These are phyloP conservation scores for Eristalis pertinax DNA, from an alignment of 2,888 invertebrate genomes.

Conservation along the genomic window DNA sequence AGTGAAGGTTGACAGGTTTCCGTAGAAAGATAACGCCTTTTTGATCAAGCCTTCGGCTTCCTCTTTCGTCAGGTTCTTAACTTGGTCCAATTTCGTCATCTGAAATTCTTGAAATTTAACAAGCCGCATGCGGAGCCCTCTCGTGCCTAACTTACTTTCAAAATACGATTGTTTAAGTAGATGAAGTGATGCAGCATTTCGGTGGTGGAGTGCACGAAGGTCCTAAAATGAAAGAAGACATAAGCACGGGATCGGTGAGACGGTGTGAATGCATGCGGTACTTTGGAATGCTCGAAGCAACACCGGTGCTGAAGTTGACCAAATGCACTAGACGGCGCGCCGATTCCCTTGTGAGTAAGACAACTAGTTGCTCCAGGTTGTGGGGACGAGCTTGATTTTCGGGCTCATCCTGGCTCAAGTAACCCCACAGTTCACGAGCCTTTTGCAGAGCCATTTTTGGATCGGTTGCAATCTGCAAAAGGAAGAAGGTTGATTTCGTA, in stretches of 20 bases:
- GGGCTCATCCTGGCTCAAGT: conserved; percentile 89
- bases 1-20: conserved; percentile 77
- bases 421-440: conserved; percentile 87
- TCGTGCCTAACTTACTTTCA: conserved; percentile 84
- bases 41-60: conserved; percentile 82
- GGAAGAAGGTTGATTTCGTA: background rate
- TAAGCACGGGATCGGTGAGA: background rate
- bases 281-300: conserved; percentile 85
- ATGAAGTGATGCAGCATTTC: conserved; percentile 84
- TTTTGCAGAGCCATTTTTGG: conserved; percentile 89
- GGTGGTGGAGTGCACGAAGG: conserved; percentile 82
- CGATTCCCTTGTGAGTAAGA: conserved; percentile 89
- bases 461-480: conserved; percentile 87
- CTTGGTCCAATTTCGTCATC: conserved; percentile 85
- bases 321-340: conserved; percentile 90
- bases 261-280: conserved; percentile 72
- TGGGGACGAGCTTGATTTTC: conserved; percentile 92
- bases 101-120: conserved; percentile 76
- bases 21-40: conserved; percentile 77
- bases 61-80: conserved; percentile 82
- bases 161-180: conserved; percentile 84
- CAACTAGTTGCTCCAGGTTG: conserved; percentile 89
- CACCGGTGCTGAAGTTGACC: conserved; percentile 86
- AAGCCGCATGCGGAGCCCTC: background rate
- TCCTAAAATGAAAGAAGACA: conserved; percentile 77